Evolutionary conservation across 2,113 vertebrate genomes (phyloP), one percentile per base, ranked within the genome.

Genomic region (Neotoma lepida): DNA sequence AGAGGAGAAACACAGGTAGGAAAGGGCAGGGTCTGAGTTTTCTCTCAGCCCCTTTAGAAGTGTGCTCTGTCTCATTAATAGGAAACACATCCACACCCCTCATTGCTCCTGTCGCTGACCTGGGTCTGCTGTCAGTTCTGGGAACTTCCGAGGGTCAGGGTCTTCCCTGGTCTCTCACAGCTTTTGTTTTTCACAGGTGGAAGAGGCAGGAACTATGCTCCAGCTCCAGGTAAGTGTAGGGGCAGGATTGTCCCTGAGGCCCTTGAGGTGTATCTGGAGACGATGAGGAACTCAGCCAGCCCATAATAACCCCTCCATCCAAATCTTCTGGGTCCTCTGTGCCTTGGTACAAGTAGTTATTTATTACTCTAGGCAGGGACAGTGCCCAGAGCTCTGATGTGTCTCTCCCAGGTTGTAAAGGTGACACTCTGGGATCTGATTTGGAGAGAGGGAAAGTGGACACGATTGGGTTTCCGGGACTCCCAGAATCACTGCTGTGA

Each of bases 361-460:
- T n/a, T n/a, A n/a, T n/a, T n/a, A n/a, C n/a, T n/a, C n/a, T n/a
- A 63, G 26, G n/a, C n/a, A n/a, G 61, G 61, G 61, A 63, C 61
- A 28, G 61, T 63, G 0, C 2, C 61, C 15, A 41, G 28, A 9
- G 18, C 30, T 91, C 77, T 78, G 74, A 49, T 17, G 22, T 26
- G 2, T n/a, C 66, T 94, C 88, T 84, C 5, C 1, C 0, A 0
- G 18, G 0, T 71, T 14, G 0, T 56, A 54, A 63, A 78, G 24
- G 74, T 97, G 28, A 96, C 61, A 84, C 64, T 51, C 9, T 56
- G 20, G 35, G 51, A 2, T 0, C 3, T 80, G 28, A 22, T 0
- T 0, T 30, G 3, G 8, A n/a, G 8, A 24, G 56, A 30, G 26
- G 15, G n/a, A n/a, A n/a, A n/a, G n/a, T n/a, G n/a, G n/a, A n/a